A percentile compares a stretch with the other conserved stretches of the same genome.
phyloP scores from a whole-genome alignment of 2,888 invertebrate species.

The Hoplodrina blanda region DNA sequence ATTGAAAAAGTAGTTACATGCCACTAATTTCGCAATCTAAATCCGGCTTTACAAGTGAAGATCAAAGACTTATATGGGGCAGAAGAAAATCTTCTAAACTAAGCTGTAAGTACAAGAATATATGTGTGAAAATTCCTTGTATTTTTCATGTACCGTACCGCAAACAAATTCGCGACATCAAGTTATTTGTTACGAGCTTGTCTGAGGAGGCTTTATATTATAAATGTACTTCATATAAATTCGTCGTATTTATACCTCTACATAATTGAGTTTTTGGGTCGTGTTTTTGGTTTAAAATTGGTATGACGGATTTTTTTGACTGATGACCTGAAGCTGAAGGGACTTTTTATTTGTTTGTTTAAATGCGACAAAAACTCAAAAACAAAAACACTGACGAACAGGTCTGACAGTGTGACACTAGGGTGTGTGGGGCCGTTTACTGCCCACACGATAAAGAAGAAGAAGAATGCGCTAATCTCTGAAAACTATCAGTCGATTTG shows the following conservation, averaged over 20 bases:
- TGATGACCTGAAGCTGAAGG: too few species aligned
- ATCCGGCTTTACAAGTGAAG: conserved; percentile 2
- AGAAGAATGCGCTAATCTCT: too few species aligned
- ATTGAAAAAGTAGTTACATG: neutral
- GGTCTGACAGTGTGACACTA: too few species aligned
- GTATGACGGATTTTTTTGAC: too few species aligned
- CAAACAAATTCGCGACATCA: conserved; percentile 57
- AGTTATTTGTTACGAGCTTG: conserved; percentile 46
- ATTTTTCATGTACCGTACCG: conserved; percentile 31
- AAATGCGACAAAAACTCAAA: too few species aligned
- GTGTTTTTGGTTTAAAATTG: neutral
- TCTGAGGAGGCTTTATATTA: conserved; percentile 41
- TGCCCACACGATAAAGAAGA: too few species aligned
- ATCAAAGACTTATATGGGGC: conserved; percentile 13
- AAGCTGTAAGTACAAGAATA: conserved; percentile 12
- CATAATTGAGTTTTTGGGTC: conserved; percentile 5
- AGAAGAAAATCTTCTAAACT: conserved; percentile 24
- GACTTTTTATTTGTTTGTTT: too few species aligned
- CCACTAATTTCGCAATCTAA: neutral
- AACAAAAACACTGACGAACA: too few species aligned
- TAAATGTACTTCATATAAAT: conserved; percentile 56
- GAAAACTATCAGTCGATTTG: too few species aligned
- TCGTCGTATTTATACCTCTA: conserved; percentile 31
- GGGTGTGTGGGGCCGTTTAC: too few species aligned
- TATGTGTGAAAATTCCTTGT: conserved; percentile 29